A percentile compares a stretch with the other conserved stretches of the same genome.
These are phyloP conservation scores for Anastrepha ludens DNA, from an alignment of 1,140 invertebrate species.

Conservation along the genomic window DNA sequence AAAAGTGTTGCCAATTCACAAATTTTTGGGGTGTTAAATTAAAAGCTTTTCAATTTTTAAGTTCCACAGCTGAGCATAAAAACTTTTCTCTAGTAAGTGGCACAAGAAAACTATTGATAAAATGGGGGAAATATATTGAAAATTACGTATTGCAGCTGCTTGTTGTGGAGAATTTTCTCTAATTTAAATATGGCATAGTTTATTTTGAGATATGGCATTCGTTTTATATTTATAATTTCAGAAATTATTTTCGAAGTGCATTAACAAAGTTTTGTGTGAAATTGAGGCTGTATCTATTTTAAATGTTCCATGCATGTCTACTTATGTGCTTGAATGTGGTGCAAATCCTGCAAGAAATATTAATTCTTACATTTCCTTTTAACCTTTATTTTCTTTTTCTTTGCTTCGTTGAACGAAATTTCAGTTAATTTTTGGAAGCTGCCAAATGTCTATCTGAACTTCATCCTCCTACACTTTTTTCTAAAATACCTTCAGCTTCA, in stretches of 20 bases:
- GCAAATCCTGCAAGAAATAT: slow-evolving; percentile 13
- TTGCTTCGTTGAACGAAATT: not conserved
- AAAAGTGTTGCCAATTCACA: not conserved
- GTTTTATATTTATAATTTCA: not conserved
- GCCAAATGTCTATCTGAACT: slow-evolving; percentile 37
- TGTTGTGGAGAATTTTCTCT: not conserved
- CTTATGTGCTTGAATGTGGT: not conserved
- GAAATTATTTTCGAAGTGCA: not conserved
- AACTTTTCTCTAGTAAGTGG: slow-evolving; percentile 22
- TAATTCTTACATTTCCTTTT: slow-evolving; percentile 35
- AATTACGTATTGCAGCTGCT: not conserved
- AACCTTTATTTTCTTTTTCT: not conserved
- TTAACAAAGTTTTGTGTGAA: not conserved
- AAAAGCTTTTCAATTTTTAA: slow-evolving; percentile 51
- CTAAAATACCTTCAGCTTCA: not conserved
- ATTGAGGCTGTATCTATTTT: not conserved
- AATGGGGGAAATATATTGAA: not conserved
- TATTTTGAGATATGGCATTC: too few relatives aligned
- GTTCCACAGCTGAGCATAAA: not conserved
- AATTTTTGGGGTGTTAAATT: slow-evolving; percentile 14
- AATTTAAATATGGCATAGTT: slow-evolving; percentile 1
- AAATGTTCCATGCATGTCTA: not conserved
- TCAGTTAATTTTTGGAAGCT: slow-evolving; percentile 30
- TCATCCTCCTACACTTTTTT: not conserved
- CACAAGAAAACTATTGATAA: not conserved